phyloP scores from a whole-genome alignment of 2,888 invertebrate species.

The Gerosis bhagava region DNA sequence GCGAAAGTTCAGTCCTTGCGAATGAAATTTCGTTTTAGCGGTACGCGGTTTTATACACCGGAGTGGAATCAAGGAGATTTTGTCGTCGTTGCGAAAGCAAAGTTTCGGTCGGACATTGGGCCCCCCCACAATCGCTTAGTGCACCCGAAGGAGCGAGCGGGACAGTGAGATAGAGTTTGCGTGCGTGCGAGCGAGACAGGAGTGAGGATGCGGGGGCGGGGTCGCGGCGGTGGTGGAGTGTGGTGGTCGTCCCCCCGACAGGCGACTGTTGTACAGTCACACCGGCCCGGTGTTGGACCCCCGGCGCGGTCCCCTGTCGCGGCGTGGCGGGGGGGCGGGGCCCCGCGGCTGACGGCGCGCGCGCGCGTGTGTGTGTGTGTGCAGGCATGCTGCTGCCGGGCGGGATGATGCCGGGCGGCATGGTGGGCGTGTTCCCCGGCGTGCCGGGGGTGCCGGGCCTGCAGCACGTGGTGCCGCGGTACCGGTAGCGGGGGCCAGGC shows the following conservation, averaged over 20 bases:
- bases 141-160: no score
- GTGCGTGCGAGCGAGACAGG: no score
- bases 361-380: no score
- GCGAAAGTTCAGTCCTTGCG: no score
- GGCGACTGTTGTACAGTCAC: slow-evolving; percentile 70
- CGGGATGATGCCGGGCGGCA: slow-evolving; percentile 55
- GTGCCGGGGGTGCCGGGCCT: slow-evolving; percentile 63
- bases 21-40: no score
- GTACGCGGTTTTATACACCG: no score
- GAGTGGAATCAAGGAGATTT: no score
- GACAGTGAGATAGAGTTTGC: no score
- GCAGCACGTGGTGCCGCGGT: slow-evolving; percentile 92
- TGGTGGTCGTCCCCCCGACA: slow-evolving; percentile 44
- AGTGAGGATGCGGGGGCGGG: slow-evolving; percentile 24
- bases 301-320: slow-evolving; percentile 36
- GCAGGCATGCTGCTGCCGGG: slow-evolving; percentile 78
- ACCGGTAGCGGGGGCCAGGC: slow-evolving; percentile 85
- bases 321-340: slow-evolving; percentile 21
- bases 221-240: slow-evolving; percentile 33
- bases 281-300: slow-evolving; percentile 64
- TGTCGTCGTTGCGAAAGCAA: no score
- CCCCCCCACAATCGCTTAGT: no score
- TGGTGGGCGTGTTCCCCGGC: slow-evolving; percentile 68
- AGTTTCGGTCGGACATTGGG: no score
- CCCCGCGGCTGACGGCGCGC: slow-evolving; percentile 29